Evolutionary conservation across 2,888 invertebrate species (phyloP), one percentile per base, ranked within the genome.

Genomic region (Leptopilina syphax): DNA sequence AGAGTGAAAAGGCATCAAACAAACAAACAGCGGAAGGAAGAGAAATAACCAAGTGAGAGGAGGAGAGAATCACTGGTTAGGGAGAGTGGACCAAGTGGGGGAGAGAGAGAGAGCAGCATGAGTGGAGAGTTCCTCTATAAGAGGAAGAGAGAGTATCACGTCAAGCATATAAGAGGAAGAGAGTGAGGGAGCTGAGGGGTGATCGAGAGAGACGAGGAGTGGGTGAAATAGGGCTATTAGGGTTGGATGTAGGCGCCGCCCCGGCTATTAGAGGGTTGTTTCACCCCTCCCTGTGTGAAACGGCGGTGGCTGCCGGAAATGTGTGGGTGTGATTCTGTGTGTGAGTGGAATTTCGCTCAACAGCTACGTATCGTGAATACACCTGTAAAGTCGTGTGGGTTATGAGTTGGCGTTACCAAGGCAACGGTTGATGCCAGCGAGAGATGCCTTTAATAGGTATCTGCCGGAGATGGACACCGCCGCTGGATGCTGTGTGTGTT

Each of bases 181-280:
- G 82, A 79, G 79, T 27, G 57, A 67, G 79, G 60, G 70, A 68
- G 10, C 4, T 60, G 77, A 81, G 76, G 82, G 80, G 82, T 83
- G 79, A 83, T 84, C 82, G 85, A 83, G 85, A 84, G 85, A 85
- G 85, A 84, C 82, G 85, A 80, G 83, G 83, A 83, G 86, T 88
- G 89, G 90, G 88, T 87, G 89, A 91, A 89, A 90, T 91, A 91
- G 91, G 90, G 90, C 91, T 91, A 91, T 91, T 90, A 91, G 91
- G 90, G 90, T 87, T 90, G 91, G 90, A 87, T 89, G 87, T 89
- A 91, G 91, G 91, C 91, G 90, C 91, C 91, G 91, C 91, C 91
- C 91, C 89, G 88, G 89, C 91, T 92, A 92, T 92, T 91, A 90
- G 91, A 91, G 91, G 91, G 91, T 90, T 91, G 91, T 91, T 91